Base-by-base conservation (phyloP, 2,888 invertebrate species). In the Euzetes globulus region DNA sequence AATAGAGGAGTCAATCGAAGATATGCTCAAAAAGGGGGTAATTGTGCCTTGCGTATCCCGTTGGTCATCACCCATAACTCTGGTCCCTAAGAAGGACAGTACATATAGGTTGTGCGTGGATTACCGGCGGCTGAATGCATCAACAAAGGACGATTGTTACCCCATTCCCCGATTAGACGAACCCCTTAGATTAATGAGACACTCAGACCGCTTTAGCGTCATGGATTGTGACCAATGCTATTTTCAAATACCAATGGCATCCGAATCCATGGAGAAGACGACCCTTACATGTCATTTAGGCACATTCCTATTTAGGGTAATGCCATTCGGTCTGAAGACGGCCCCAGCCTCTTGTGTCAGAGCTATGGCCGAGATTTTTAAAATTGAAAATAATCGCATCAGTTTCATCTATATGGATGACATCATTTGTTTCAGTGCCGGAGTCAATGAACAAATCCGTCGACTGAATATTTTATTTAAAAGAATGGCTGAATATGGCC, bases 51-150 rank as follows among this genome's bases (percentile, higher is more conserved):
- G 25, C 25, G 1, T 1, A 1, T 58, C 58, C 1, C 6, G 73
- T 1, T 75, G 75, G 75, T 33, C 33, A 1, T 19, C 19, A 17
- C 50, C 72, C 1, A 25, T 75, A 0, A 72, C 74, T 0, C 3
- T 71, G 22, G 75, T 74, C 1, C 0, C 1, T 3, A 75, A 75
- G 25, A 7, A 15, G 5, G 58, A 58, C 27, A 2, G 15, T 2
- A 1, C 27, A 1, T 5, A 2, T 11, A 4, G 58, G 19, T 27
- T 58, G 7, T 58, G 58, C 13, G 27, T 58, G 13, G 15, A 58
- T 13, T 58, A 27, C 13, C 22, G 15, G 2, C 2, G 15, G 1
- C 1, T 58, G 1, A 58, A 58, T 58, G 27, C 22, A 4, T 7
- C 25, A 5, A 58, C 15, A 25, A 5, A 15, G 3, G 19, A 1